Percentiles rank a stretch among this genome's conserved stretches.
Conservation (phyloP, 2,888 invertebrate species). For the Bruchidius siliquastri region DNA sequence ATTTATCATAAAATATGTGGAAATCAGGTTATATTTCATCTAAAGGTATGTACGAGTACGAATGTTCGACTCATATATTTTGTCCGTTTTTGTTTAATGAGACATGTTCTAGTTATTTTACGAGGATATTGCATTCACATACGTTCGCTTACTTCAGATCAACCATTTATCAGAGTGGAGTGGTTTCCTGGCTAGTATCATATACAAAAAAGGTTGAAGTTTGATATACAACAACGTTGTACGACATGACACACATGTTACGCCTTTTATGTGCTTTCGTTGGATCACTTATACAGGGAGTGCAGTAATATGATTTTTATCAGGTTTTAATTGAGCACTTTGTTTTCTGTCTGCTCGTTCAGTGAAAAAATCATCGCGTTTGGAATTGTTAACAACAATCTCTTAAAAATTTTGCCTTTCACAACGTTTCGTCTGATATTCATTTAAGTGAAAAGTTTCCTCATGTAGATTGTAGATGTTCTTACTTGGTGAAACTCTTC, state of each 20-base stretch:
- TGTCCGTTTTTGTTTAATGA: background rate
- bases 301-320: too few species aligned
- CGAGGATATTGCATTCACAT: background rate
- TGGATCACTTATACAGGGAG: background rate
- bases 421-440: too few species aligned
- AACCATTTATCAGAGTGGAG: background rate
- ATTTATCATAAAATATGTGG: background rate
- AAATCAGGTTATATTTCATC: background rate
- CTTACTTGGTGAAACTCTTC: too few species aligned
- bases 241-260: background rate
- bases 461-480: too few species aligned
- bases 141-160: background rate
- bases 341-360: too few species aligned
- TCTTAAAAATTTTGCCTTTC: too few species aligned
- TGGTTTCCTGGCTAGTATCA: background rate
- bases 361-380: too few species aligned
- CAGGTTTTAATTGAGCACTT: too few species aligned
- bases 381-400: too few species aligned
- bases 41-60: background rate
- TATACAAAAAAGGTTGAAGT: background rate
- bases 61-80: background rate
- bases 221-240: background rate
- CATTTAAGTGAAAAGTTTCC: too few species aligned
- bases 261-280: background rate
- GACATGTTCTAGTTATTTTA: background rate